Evolutionary conservation across 2,888 invertebrate genomes (phyloP), one percentile per base, ranked within the genome.

Genomic region (Xestia xanthographa): DNA sequence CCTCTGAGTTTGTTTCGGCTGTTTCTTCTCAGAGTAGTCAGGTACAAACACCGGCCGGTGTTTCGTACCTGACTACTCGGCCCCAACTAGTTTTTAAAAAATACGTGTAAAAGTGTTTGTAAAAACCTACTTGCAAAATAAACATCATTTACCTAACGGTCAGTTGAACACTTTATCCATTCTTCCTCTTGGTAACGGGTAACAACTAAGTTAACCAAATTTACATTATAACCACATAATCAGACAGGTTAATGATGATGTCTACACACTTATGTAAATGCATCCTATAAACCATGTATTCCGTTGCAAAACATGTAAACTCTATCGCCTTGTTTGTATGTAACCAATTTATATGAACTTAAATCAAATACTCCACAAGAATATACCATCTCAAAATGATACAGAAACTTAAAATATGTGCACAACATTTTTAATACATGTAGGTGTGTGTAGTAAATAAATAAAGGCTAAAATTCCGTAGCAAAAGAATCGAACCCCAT

Each of bases 401-500:
- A 20, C 41, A 48, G 29, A 53, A 79, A 74, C 48, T 62, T 77
- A 76, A 84, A 74, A 78, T 81, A 79, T 80, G 34, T 66, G 26
- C 66, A 72, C 83, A 83, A 81, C 63, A 75, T 74, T 79, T 79
- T 82, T 60, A 83, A 86, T 84, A 86, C 53, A 82, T 87, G 69
- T 79, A 71, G 74, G 71, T 87, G 72, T 82, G 78, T 87, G 68
- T 72, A 82, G 83, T 84, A 75, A 82, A 88, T 89, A 93, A 92
- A 94, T 93, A 95, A 92, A 87, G 94, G 90, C 85, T 88, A 93
- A 87, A 93, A 91, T 95, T 85, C 91, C 87, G 80, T 87, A 91
- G 93, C 94, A 91, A 88, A 89, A 83, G 94, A 93, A 93, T 95
- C 94, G 95, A 95, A 95, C 93, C 95, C 91, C 94, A 93, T 93